phyloP scores from a whole-genome alignment of 2,888 invertebrate species.

The Drosophila buzzatii region DNA sequence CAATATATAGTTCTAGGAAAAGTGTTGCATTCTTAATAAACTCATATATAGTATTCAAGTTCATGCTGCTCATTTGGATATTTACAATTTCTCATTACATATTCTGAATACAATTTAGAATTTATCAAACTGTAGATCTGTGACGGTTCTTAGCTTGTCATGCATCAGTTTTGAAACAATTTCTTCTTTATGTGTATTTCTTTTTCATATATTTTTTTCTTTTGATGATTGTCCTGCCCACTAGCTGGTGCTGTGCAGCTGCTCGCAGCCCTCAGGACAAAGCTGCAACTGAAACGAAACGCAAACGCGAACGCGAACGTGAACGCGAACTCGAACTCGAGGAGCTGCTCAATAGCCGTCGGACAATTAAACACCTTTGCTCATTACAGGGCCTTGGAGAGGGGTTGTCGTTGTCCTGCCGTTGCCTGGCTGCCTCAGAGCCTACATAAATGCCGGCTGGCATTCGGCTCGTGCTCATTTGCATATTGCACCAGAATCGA shows the following conservation, averaged over 20 bases:
- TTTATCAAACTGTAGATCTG: not conserved
- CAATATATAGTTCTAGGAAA: no score
- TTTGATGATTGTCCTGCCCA: slow-evolving; percentile 16
- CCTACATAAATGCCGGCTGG: slow-evolving; percentile 18
- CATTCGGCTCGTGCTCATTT: slow-evolving; percentile 64
- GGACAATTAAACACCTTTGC: slow-evolving; percentile 78
- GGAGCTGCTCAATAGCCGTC: slow-evolving; percentile 33
- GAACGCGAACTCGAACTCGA: slow-evolving; percentile 10
- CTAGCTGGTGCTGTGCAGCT: slow-evolving; percentile 34
- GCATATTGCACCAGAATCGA: slow-evolving; percentile 68
- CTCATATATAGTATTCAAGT: not conserved
- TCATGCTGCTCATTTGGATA: not conserved
- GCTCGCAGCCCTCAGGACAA: slow-evolving; percentile 15
- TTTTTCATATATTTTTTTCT: not conserved
- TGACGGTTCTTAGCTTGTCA: not conserved
- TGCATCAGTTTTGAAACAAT: not conserved
- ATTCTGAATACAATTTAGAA: not conserved
- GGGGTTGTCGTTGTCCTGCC: slow-evolving; percentile 49
- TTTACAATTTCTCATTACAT: not conserved
- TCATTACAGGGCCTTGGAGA: slow-evolving; percentile 59
- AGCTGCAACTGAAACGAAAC: slow-evolving; percentile 26
- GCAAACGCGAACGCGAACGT: not conserved
- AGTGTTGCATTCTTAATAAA: no score
- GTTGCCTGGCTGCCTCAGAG: slow-evolving; percentile 8
- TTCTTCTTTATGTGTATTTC: not conserved